Evolutionary conservation across 2,888 invertebrate species (phyloP).

Genomic region (Xylocampa areola): DNA sequence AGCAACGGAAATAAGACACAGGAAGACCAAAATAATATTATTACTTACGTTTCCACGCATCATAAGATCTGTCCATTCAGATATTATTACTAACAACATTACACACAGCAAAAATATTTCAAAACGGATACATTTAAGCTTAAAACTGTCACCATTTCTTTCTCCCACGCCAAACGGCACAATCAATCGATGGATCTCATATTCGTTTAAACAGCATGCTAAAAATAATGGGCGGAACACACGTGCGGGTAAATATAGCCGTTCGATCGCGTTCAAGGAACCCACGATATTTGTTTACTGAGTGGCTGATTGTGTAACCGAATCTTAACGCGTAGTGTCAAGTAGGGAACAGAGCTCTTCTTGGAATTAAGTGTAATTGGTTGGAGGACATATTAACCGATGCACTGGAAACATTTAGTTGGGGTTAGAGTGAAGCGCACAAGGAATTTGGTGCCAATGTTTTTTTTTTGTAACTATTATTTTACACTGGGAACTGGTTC

Average conservation of each 20-base stretch:
- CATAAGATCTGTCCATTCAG: no score
- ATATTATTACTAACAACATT: no score
- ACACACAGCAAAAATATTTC: neutral
- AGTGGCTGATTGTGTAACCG: constrained; percentile 54
- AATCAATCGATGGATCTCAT: constrained; percentile 13
- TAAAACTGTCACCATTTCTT: neutral
- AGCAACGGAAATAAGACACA: no score
- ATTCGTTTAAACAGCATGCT: constrained; percentile 24
- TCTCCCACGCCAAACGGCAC: constrained; percentile 10
- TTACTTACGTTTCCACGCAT: no score
- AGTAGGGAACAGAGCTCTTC: constrained; percentile 6
- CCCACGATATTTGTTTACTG: constrained; percentile 49
- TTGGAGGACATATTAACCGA: neutral
- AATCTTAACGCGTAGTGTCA: constrained; percentile 32
- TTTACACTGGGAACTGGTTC: no score
- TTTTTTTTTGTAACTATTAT: no score
- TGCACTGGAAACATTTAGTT: neutral
- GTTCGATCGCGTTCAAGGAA: constrained; percentile 56
- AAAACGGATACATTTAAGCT: neutral
- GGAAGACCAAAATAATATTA: no score
- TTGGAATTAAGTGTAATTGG: neutral
- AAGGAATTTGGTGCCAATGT: no score
- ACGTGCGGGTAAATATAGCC: constrained; percentile 57
- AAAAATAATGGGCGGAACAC: constrained; percentile 59
- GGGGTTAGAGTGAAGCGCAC: no score